Evolutionary conservation across 2,888 invertebrate genomes (phyloP).

Genomic region (Charanyca ferruginea): DNA sequence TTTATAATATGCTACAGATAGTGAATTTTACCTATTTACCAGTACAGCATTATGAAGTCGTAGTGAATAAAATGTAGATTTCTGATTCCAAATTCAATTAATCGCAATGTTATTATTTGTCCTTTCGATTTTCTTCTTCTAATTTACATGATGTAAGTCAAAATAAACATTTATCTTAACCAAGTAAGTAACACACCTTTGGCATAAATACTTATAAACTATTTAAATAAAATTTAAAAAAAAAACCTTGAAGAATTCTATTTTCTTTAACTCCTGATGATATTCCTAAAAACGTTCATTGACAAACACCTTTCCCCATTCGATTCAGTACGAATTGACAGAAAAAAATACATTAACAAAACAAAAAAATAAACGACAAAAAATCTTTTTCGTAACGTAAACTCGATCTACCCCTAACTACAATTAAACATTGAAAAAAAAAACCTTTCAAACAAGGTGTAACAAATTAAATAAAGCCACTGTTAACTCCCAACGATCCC

Average conservation of each 20-base stretch:
- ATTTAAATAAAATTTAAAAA: neutral
- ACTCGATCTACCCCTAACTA: conserved; percentile 11
- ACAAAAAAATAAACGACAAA: conserved; percentile 12
- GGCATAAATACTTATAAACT: no score
- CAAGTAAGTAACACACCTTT: no score
- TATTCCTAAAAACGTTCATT: conserved; percentile 21
- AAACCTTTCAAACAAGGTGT: conserved; percentile 45
- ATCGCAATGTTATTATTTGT: no score
- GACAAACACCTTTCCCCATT: conserved; percentile 17
- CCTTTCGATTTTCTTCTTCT: no score
- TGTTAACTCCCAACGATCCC: conserved; percentile 36
- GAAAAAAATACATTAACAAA: conserved; percentile 19
- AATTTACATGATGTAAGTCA: no score
- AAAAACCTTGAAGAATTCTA: conserved; percentile 2
- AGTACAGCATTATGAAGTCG: no score
- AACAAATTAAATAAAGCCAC: conserved; percentile 44
- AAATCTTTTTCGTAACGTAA: neutral
- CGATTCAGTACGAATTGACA: neutral
- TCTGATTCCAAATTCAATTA: no score
- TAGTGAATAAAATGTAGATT: no score
- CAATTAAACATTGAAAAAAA: conserved; percentile 35
- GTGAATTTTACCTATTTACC: no score
- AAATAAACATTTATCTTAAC: no score
- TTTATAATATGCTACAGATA: no score
- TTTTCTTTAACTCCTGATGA: neutral